phyloP scores from a whole-genome alignment of 1,140 invertebrate genomes.

The Agrypnia vestita region DNA sequence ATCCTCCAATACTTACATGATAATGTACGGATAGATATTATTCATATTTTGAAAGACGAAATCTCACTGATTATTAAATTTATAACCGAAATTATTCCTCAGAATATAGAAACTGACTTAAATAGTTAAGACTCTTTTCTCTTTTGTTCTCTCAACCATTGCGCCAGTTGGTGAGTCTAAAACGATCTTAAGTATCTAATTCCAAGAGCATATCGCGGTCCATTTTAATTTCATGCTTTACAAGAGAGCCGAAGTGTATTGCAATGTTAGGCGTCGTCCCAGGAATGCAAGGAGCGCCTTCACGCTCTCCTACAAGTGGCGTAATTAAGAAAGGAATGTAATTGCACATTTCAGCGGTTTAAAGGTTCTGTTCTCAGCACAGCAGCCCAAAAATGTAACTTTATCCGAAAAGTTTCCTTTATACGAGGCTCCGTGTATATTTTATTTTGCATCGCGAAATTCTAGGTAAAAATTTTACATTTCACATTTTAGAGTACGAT shows the following conservation, averaged over 20 bases:
- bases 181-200: conserved; percentile 13
- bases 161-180: neutral
- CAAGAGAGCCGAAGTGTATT: conserved; percentile 29
- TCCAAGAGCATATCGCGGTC: conserved; percentile 21
- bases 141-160: too few species aligned
- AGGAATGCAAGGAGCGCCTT: conserved; percentile 22
- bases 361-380: conserved; percentile 29
- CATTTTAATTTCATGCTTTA: conserved; percentile 30
- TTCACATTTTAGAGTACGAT: too few species aligned
- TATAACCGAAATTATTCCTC: too few species aligned
- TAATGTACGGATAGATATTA: too few species aligned
- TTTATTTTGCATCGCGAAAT: too few species aligned
- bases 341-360: conserved; percentile 53
- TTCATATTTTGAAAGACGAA: too few species aligned
- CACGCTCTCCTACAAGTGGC: conserved; percentile 15
- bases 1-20: too few species aligned
- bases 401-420: neutral
- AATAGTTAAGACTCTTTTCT: too few species aligned
- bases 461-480: too few species aligned
- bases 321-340: conserved; percentile 59
- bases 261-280: conserved; percentile 6
- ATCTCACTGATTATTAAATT: too few species aligned
- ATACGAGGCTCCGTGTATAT: too few species aligned
- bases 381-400: conserved; percentile 28
- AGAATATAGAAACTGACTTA: too few species aligned